Conservation (phyloP, 2,113 vertebrate species). For the Paramormyrops kingsleyae region DNA sequence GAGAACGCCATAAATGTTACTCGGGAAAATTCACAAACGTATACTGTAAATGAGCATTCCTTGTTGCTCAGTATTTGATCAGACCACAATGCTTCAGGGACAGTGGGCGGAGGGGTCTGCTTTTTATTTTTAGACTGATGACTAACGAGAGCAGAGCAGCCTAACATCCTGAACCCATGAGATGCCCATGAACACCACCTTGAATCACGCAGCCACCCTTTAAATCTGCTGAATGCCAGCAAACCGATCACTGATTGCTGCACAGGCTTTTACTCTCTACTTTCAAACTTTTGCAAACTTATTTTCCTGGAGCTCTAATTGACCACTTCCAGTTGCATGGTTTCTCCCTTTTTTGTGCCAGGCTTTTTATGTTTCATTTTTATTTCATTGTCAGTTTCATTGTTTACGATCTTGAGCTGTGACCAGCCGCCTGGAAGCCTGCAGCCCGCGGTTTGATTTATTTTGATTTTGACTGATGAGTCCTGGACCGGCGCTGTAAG, state of each 20-base stretch:
- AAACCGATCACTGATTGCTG: neutral
- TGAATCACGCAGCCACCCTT: neutral
- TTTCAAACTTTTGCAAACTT: neutral
- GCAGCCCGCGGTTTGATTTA: neutral
- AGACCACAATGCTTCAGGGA: neutral
- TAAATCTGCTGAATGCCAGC: neutral
- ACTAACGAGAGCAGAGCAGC: constrained; percentile 2
- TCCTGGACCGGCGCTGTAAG: neutral
- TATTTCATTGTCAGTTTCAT: neutral
- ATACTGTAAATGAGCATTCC: neutral
- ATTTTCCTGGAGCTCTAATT: neutral
- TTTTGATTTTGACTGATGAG: neutral
- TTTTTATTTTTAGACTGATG: constrained; percentile 11
- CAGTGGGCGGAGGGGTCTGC: neutral
- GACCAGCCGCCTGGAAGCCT: neutral
- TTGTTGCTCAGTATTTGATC: constrained; percentile 1
- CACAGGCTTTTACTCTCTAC: neutral
- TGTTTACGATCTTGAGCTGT: neutral
- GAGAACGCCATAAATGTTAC: neutral
- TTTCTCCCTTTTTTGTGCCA: neutral
- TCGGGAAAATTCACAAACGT: neutral
- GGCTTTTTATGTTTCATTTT: neutral
- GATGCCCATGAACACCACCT: neutral
- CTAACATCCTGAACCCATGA: neutral
- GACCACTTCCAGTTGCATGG: neutral